Percentiles rank a stretch among this genome's conserved stretches.
Conservation (phyloP, 2,888 invertebrate species). For the Hyposoter didymator region DNA sequence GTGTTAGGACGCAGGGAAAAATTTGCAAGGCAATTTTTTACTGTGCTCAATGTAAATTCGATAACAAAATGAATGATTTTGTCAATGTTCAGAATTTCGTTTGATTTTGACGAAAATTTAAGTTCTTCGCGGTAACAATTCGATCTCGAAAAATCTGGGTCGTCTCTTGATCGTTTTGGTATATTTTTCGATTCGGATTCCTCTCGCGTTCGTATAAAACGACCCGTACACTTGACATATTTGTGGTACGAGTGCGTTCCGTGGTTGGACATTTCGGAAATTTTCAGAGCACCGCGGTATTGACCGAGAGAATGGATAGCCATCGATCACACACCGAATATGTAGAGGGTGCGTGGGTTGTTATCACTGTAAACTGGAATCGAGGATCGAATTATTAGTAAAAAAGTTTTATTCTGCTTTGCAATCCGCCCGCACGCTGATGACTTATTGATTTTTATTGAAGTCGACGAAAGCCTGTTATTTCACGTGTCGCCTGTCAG, state of each 20-base stretch:
- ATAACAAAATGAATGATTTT: not conserved
- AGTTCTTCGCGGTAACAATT: no score
- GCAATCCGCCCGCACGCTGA: not conserved
- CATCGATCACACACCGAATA: not conserved
- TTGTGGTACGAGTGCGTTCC: slow-evolving; percentile 30
- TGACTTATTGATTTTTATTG: not conserved
- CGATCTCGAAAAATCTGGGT: not conserved
- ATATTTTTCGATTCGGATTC: not conserved
- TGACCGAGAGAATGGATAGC: not conserved
- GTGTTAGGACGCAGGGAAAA: no score
- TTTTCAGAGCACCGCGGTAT: slow-evolving; percentile 34
- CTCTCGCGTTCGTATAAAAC: not conserved
- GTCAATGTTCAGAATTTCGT: not conserved
- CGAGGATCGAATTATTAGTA: not conserved
- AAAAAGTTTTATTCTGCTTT: not conserved
- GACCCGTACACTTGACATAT: not conserved
- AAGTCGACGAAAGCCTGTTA: not conserved
- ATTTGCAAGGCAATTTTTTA: no score
- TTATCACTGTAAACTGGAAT: not conserved
- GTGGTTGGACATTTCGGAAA: slow-evolving; percentile 34
- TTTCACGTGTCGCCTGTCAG: not conserved
- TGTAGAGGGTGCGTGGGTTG: not conserved
- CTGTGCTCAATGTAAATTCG: not conserved
- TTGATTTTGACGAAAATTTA: no score
- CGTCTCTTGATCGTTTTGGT: not conserved